Percentiles rank a stretch among this genome's conserved stretches.
These are phyloP conservation scores for Conopomorpha cramerella DNA, from an alignment of 1,140 invertebrate genomes.

Conservation along the genomic window DNA sequence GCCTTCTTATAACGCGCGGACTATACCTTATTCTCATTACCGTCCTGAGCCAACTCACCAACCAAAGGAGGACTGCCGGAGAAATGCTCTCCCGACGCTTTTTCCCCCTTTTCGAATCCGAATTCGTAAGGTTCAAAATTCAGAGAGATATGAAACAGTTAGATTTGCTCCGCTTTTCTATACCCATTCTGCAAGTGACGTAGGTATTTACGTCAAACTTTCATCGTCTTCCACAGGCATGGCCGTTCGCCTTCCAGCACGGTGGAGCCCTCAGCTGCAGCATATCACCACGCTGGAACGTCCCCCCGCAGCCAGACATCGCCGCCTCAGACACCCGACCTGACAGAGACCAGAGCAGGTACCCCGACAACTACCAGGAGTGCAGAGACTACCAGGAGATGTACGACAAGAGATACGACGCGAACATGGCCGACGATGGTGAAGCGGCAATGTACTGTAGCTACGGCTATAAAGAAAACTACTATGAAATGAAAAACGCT, in stretches of 20 bases:
- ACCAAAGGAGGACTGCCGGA: no score
- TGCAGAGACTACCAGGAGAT: conserved; percentile 15
- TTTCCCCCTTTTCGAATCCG: no score
- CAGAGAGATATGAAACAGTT: no score
- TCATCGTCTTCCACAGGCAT: conserved; percentile 37
- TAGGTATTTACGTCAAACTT: conserved; percentile 2
- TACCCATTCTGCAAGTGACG: no score
- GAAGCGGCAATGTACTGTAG: conserved; percentile 24
- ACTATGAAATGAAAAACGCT: conserved; percentile 36
- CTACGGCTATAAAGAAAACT: conserved; percentile 42
- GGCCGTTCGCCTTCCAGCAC: conserved; percentile 50
- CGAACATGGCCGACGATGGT: conserved; percentile 13
- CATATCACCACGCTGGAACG: conserved; percentile 40
- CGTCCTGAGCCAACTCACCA: no score
- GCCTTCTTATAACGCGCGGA: no score
- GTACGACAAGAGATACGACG: conserved; percentile 33
- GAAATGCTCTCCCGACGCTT: no score
- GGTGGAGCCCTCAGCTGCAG: conserved; percentile 37
- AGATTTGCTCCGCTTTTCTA: no score
- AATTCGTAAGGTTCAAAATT: no score
- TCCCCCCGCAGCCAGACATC: conserved; percentile 17
- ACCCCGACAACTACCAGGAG: conserved; percentile 14
- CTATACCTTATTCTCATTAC: no score
- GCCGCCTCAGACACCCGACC: conserved; percentile 10
- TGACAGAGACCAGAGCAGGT: no score